Base-by-base conservation (phyloP, 2,888 invertebrate species). In the Podabrus alpinus region DNA sequence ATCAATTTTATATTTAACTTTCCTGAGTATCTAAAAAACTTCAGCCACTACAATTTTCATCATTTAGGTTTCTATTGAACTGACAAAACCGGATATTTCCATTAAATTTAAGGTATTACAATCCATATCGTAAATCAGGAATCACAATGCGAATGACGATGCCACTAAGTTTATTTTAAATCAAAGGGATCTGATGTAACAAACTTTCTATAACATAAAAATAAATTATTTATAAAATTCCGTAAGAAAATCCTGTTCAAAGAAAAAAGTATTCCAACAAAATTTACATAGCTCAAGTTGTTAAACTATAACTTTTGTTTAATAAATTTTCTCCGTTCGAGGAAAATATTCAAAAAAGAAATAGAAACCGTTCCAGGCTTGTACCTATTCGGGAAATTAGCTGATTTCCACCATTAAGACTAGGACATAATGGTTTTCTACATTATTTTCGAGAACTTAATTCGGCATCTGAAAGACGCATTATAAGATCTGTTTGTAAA, bases 61-160 rank as follows among this genome's bases (percentile, higher is more conserved):
- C 72, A 9, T 72, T 72, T 59, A 19, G 45, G 17, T 45, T 72
- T 15, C 64, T 19, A 62, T 72, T 68, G 62, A 72, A 68, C 59
- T 68, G 72, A 45, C 68, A 72, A 72, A 72, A 15, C 61, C 61
- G 68, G 62, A 72, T 67, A 72, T 61, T 72, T 68, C 64, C 68
- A 19, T 67, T 21, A 68, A 67, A 68, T 67, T 72, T 29, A 68
- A 72, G 68, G 45, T 72, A 67, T 68, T 68, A 29, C 61, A 68
- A 72, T 62, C 59, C 62, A 68, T 68, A 72, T 68, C 62, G 68
- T 72, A 72, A 72, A 72, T 72, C 68, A 72, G 25, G 16, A 60
- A 24, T 72, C 72, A 60, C 67, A 72, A 61, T 66, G n/a, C n/a
- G 61, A 15, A n/a, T 72, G 72, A 72, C 72, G 72, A 67, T 61